Conservation (phyloP, 2,888 invertebrate genomes). For the Dioctria rufipes region DNA sequence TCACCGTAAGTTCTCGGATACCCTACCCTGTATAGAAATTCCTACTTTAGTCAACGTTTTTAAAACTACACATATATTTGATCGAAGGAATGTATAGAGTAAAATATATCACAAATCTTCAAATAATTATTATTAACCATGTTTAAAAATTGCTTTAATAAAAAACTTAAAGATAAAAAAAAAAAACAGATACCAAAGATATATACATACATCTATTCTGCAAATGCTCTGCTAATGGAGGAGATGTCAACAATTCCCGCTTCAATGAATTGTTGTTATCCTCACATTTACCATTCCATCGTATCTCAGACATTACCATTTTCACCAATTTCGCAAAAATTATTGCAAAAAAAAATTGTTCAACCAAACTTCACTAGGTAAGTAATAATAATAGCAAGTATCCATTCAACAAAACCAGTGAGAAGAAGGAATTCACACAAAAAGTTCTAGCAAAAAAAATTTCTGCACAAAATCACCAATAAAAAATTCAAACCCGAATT, state of each 20-base stretch:
- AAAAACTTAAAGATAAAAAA: neutral
- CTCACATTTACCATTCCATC: slow-evolving; percentile 69
- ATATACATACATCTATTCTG: slow-evolving; percentile 70
- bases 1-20: no score
- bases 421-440: neutral
- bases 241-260: slow-evolving; percentile 68
- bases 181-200: neutral
- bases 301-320: slow-evolving; percentile 72
- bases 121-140: no score
- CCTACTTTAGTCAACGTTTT: no score
- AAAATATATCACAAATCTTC: no score
- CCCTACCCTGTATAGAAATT: no score
- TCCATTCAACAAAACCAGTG: neutral
- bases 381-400: neutral
- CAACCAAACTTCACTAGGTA: slow-evolving; percentile 13
- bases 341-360: slow-evolving; percentile 39
- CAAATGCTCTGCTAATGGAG: slow-evolving; percentile 65
- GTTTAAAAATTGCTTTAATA: no score
- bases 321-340: slow-evolving; percentile 59
- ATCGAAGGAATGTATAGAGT: no score
- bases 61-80: no score
- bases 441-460: neutral
- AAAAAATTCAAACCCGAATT: neutral
- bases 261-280: slow-evolving; percentile 71
- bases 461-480: neutral